Conservation (phyloP, 2,113 vertebrate genomes). For the Centrocercus urophasianus region DNA sequence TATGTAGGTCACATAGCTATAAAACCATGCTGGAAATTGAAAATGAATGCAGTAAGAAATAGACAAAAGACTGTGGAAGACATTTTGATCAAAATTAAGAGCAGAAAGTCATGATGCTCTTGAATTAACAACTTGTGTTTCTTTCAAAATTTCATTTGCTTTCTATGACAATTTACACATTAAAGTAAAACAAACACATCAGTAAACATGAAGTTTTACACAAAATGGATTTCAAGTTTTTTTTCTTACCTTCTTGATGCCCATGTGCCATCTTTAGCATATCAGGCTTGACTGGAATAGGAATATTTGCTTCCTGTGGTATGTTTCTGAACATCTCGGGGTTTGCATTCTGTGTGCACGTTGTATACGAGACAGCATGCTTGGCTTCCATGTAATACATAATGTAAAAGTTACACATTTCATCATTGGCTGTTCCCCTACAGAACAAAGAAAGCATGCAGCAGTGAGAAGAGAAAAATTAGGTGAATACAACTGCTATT, state of each 20-base stretch:
- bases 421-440: conserved; percentile 92
- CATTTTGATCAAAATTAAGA: not conserved
- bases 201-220: not conserved
- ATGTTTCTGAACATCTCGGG: conserved; percentile 87
- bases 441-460: not conserved
- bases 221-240: not conserved
- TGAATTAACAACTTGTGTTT: not conserved
- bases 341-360: conserved; percentile 85
- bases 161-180: not conserved
- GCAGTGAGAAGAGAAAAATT: not conserved
- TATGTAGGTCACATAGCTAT: not conserved
- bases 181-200: not conserved
- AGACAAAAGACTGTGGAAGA: not conserved
- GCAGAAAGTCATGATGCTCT: not conserved
- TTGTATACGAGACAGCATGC: conserved; percentile 89
- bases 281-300: conserved; percentile 83
- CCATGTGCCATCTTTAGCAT: conserved; percentile 83
- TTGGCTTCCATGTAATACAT: conserved; percentile 99
- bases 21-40: not conserved
- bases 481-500: not conserved
- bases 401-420: conserved; percentile 99
- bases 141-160: not conserved
- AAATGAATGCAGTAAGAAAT: not conserved
- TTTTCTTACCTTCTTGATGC: conserved; percentile 83
- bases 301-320: conserved; percentile 89